Percentiles rank a stretch among this genome's conserved stretches.
These are phyloP conservation scores for Arremon aurantiirostris DNA, from an alignment of 2,797 vertebrate species.

Conservation along the genomic window DNA sequence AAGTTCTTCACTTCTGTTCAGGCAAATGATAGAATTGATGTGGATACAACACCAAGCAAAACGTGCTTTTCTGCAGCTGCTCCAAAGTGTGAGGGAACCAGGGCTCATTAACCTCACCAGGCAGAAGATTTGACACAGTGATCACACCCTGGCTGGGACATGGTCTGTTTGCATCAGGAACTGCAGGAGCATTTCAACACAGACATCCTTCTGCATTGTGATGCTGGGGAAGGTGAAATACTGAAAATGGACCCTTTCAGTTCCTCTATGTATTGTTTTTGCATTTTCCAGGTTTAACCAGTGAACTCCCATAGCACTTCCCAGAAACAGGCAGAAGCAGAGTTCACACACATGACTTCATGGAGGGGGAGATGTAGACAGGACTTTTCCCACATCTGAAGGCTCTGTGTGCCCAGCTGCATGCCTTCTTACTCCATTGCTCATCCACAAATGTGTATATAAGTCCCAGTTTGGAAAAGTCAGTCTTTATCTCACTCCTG, in stretches of 20 bases:
- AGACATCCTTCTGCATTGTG: not conserved
- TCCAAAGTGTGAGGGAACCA: not conserved
- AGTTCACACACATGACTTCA: accelerated
- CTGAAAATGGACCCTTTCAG: not conserved
- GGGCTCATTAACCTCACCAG: not conserved
- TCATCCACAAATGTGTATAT: no score
- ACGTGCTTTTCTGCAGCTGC: not conserved
- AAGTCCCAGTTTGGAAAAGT: not conserved
- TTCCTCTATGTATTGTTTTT: not conserved
- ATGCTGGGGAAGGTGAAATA: not conserved
- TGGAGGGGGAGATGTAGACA: accelerated
- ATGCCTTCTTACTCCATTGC: not conserved
- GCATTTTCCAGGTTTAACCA: not conserved
- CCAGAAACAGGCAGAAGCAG: not conserved
- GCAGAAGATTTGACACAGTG: not conserved
- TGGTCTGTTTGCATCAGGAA: not conserved
- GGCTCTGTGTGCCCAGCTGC: not conserved
- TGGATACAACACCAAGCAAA: not conserved
- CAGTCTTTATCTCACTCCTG: not conserved
- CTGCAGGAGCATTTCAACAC: not conserved
- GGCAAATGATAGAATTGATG: not conserved
- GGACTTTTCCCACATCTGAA: not conserved
- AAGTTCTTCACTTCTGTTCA: not conserved
- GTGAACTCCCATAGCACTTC: not conserved
- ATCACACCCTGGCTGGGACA: not conserved